Percentiles rank a stretch among this genome's conserved stretches.
Evolutionary conservation across 2,888 invertebrate species (phyloP).

Genomic region (Cerastis leucographa): DNA sequence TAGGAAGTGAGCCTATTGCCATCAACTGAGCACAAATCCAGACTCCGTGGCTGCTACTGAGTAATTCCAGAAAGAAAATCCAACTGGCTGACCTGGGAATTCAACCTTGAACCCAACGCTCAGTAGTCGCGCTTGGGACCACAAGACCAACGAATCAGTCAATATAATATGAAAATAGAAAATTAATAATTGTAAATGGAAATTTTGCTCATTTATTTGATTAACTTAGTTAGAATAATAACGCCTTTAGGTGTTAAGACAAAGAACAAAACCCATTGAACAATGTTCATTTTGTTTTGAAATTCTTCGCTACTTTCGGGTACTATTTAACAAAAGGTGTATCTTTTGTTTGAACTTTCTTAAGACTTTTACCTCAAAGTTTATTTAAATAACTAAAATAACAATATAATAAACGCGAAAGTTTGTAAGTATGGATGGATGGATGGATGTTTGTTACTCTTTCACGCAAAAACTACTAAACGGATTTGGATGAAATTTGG

Average conservation of each 20-base stretch:
- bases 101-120: too few relatives aligned
- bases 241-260: conserved; percentile 5
- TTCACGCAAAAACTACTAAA: too few relatives aligned
- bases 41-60: too few relatives aligned
- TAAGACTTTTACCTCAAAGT: background rate
- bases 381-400: too few relatives aligned
- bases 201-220: background rate
- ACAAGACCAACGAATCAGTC: too few relatives aligned
- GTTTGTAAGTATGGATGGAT: too few relatives aligned
- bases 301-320: conserved; percentile 22
- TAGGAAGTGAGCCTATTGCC: too few relatives aligned
- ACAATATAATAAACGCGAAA: too few relatives aligned
- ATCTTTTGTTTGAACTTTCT: conserved; percentile 9
- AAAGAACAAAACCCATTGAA: background rate
- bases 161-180: background rate
- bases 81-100: background rate
- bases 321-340: background rate
- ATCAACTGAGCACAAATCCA: too few relatives aligned
- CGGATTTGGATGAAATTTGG: too few relatives aligned
- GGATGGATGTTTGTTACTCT: too few relatives aligned
- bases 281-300: conserved; percentile 21
- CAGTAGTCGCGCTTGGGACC: too few relatives aligned
- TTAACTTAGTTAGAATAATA: background rate
- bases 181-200: background rate
- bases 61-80: background rate